phyloP scores from a whole-genome alignment of 2,113 vertebrate genomes.

The Poicephalus meyeri region DNA sequence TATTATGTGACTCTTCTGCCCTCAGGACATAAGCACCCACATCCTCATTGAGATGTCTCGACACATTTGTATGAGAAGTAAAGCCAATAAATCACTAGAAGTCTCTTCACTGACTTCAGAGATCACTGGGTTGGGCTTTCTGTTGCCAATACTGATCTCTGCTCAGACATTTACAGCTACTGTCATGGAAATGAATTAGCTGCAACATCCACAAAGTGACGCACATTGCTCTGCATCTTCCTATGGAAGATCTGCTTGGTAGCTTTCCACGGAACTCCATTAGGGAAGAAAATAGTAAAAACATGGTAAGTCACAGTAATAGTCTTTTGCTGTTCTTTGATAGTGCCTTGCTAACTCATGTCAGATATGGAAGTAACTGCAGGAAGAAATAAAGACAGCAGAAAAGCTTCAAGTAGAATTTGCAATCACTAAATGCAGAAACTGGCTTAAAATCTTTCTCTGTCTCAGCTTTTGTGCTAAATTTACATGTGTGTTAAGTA shows the following conservation, averaged over 20 bases:
- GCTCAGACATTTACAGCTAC: neutral
- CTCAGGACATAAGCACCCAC: neutral
- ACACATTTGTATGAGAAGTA: neutral
- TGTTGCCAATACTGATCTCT: neutral
- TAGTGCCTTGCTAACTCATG: neutral
- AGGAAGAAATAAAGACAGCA: neutral
- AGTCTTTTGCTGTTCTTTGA: neutral
- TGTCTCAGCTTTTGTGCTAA: neutral
- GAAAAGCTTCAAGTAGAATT: neutral
- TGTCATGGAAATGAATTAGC: neutral
- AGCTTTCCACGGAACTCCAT: neutral
- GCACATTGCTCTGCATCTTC: neutral
- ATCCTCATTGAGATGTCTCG: neutral
- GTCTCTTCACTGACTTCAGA: neutral
- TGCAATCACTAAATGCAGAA: neutral
- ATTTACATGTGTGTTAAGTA: neutral
- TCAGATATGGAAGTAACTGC: neutral
- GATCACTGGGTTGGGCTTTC: neutral
- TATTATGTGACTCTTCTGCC: neutral
- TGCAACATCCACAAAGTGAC: neutral
- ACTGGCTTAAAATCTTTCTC: neutral
- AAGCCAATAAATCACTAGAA: neutral
- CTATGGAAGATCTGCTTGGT: neutral
- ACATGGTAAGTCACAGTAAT: neutral
- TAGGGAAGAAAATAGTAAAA: neutral